Evolutionary conservation across 2,888 invertebrate species (phyloP), one percentile per base, ranked within the genome.

Genomic region (Ormyrus thymus): DNA sequence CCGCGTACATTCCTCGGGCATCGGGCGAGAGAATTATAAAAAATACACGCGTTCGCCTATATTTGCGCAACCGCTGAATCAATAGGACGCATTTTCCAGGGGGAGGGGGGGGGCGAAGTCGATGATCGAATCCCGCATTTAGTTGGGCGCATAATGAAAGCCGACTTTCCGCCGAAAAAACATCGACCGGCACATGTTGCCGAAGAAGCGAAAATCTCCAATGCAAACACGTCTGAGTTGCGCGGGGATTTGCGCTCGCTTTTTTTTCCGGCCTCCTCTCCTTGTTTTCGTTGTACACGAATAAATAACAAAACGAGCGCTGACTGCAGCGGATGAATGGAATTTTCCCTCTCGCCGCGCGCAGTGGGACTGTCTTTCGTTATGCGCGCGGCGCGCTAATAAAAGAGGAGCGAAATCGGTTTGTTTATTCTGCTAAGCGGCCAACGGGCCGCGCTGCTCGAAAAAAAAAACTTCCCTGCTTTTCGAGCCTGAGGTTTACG

Each of bases 301-400:
- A 74, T 69, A 78, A 70, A 78, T 70, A 74, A 69, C 73, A 73
- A 78, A 78, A 68, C 55, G 61, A 71, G 10, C 48, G 68, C 68
- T 65, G 65, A 65, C 68, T 55, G n/a, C 29, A 2, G n/a, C 56
- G 46, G 13, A 58, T 56, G 58, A 7, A 69, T 5, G 50, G 10
- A 72, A 15, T 66, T 50, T 69, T 62, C 7, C 10, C n/a, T 15
- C 3, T n/a, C 59, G 3, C n/a, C 56, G 8, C 15, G 69, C 13
- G 53, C 48, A 62, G 48, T 73, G 45, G 78, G 13, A 73, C 69
- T 78, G 74, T 7, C 48, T 48, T 45, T 48, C 29, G 29, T 29
- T 29, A 29, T 15, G 45, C 11, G 29, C 29, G 29, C 29, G 29
- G 43, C 11, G n/a, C 51, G 62, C 51, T 70, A 79, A 75, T 78